These are phyloP conservation scores for Phoxinus phoxinus DNA, from an alignment of 2,113 vertebrate species.

Conservation along the genomic window DNA sequence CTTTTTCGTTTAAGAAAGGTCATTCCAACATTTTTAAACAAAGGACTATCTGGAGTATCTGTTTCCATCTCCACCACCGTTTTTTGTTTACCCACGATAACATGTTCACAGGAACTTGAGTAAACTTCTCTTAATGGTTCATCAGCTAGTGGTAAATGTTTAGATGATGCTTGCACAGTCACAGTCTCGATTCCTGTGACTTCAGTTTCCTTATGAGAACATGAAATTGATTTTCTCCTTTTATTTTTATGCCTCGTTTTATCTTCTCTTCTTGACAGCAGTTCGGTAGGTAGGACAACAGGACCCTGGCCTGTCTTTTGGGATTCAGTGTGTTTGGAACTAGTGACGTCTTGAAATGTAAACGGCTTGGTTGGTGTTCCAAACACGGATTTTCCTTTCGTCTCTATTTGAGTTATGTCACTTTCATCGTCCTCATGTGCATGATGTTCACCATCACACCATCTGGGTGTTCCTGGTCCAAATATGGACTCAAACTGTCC, in stretches of 20 bases:
- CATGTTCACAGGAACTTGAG: neutral
- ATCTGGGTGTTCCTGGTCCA: neutral
- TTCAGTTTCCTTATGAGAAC: neutral
- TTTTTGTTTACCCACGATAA: neutral
- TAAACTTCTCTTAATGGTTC: neutral
- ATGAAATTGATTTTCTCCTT: neutral
- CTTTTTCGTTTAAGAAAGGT: constrained; percentile 37
- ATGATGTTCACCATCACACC: neutral
- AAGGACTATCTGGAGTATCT: neutral
- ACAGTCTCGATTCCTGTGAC: neutral
- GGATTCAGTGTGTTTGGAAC: neutral
- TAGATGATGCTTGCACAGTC: neutral
- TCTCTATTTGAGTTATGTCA: neutral
- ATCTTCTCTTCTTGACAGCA: neutral
- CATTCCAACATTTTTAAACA: constrained; percentile 36
- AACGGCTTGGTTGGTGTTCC: neutral
- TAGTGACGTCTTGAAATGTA: neutral
- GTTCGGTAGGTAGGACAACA: neutral
- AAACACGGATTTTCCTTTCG: neutral
- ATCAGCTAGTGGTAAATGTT: neutral
- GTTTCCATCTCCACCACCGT: neutral
- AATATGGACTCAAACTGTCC: neutral
- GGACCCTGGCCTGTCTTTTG: neutral
- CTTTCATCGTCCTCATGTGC: neutral
- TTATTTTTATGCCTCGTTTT: neutral